Base-by-base conservation (phyloP, 2,888 invertebrate genomes). In the Platypus cylindrus region DNA sequence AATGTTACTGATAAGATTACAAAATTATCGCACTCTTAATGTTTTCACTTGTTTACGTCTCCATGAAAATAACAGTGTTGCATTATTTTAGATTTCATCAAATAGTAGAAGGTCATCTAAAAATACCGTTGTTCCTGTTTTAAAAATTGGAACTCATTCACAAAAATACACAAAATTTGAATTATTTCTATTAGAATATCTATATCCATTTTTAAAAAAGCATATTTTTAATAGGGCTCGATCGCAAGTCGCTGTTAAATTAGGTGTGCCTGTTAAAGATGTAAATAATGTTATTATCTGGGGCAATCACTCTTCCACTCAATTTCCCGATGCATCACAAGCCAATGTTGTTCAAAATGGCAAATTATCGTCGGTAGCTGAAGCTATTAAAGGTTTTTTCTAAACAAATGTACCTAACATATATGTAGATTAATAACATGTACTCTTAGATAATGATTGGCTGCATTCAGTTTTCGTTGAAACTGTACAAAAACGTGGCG, bases 261-360 rank as follows among this genome's bases (percentile, higher is more conserved):
- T 82, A 22, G 71, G 71, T 11, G 68, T 77, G 1, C 71, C 73
- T 42, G 78, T 87, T 17, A 73, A 75, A 41, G 70, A 78, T 54
- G 84, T 51, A 17, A 75, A 75, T 52, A 94, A 94, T 58, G 80
- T 93, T 11, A 82, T 93, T 42, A 97, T 99, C 59, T 99, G 98
- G 98, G 98, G 98, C 28, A 99, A 98, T 65, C 98, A 98, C 62
- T 97, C 97, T 0, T 87, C 91, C 3, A 99, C 98, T 5, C 97
- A 98, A 66, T 97, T 85, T 63, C 97, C 98, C 4, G 98, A 98
- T 67, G 82, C 84, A 0, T 68, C 73, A 17, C 78, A 83, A 56
- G 85, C 84, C 17, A 57, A 69, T 14, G 76, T 77, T 9, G 30
- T 41, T 13, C 18, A 45, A 11, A 66, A 67, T 35, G 71, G 72